Evolutionary conservation across 2,888 invertebrate genomes (phyloP).

Genomic region (Mycalesis mineus): DNA sequence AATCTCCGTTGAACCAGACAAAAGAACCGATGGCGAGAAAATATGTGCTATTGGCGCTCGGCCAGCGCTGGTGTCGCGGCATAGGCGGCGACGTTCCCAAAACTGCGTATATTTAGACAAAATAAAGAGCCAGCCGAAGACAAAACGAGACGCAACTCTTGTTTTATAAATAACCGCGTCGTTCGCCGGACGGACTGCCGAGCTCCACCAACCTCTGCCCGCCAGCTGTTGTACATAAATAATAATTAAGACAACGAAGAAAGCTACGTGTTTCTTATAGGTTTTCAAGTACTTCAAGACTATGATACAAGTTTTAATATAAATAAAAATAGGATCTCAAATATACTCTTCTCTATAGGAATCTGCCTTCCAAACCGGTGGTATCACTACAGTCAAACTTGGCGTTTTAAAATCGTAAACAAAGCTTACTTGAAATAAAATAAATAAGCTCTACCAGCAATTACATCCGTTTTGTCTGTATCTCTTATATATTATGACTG

Average conservation of each 20-base stretch:
- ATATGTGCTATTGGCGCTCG: constrained; percentile 61
- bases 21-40: constrained; percentile 62
- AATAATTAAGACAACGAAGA: constrained; percentile 74
- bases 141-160: constrained; percentile 77
- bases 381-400: too few relatives aligned
- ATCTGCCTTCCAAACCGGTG: too few relatives aligned
- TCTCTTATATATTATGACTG: too few relatives aligned
- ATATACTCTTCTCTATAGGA: too few relatives aligned
- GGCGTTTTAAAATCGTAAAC: too few relatives aligned
- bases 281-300: constrained; percentile 13
- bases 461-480: too few relatives aligned
- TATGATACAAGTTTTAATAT: neutral
- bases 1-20: constrained; percentile 33
- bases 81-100: constrained; percentile 74
- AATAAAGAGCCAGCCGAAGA: constrained; percentile 78
- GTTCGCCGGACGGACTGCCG: constrained; percentile 72
- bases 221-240: constrained; percentile 77
- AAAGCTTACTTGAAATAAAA: too few relatives aligned
- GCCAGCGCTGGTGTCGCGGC: constrained; percentile 70
- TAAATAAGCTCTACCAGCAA: too few relatives aligned
- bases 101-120: constrained; percentile 79
- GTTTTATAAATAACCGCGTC: constrained; percentile 77
- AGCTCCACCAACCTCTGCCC: constrained; percentile 66
- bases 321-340: neutral
- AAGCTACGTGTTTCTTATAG: constrained; percentile 49